phyloP scores from a whole-genome alignment of 1,140 invertebrate genomes.

The Leptoteleia sp. region DNA sequence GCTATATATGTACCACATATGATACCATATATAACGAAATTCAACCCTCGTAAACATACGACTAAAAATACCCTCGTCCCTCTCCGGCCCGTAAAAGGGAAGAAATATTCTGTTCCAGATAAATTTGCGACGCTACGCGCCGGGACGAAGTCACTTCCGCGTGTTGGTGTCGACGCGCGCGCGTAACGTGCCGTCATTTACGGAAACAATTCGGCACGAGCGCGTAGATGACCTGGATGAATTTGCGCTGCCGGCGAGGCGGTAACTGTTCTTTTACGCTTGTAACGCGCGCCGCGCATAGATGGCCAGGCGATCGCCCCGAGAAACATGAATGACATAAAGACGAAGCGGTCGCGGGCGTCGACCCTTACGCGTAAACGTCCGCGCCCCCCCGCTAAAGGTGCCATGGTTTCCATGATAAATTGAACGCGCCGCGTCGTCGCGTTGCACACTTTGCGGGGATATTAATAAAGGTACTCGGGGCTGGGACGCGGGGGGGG shows the following conservation, averaged over 20 bases:
- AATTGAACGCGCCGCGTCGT: too few species aligned
- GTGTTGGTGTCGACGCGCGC: slow-evolving; percentile 26
- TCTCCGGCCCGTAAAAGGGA: too few species aligned
- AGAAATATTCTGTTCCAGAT: slow-evolving; percentile 41
- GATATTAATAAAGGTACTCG: too few species aligned
- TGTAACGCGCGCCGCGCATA: slow-evolving; percentile 54
- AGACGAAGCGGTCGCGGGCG: slow-evolving; percentile 69
- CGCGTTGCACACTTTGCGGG: too few species aligned
- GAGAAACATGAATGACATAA: slow-evolving; percentile 79
- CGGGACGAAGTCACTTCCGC: slow-evolving; percentile 50
- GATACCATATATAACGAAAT: too few species aligned
- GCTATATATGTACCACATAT: too few species aligned
- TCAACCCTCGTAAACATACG: slow-evolving; percentile 16
- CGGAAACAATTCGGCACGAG: slow-evolving; percentile 58
- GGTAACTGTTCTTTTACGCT: slow-evolving; percentile 78
- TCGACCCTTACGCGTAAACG: slow-evolving; percentile 73
- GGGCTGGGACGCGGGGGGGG: too few species aligned
- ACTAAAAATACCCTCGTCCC: slow-evolving; percentile 19
- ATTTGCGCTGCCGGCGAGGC: slow-evolving; percentile 50
- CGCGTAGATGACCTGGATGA: slow-evolving; percentile 58
- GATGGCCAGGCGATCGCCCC: slow-evolving; percentile 51
- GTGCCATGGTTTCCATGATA: slow-evolving; percentile 3
- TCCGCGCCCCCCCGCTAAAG: slow-evolving; percentile 9
- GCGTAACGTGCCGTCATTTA: slow-evolving; percentile 40
- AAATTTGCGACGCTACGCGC: slow-evolving; percentile 4